These are phyloP conservation scores for Anser brachyrhynchus DNA, from an alignment of 2,113 vertebrate species.

Conservation along the genomic window DNA sequence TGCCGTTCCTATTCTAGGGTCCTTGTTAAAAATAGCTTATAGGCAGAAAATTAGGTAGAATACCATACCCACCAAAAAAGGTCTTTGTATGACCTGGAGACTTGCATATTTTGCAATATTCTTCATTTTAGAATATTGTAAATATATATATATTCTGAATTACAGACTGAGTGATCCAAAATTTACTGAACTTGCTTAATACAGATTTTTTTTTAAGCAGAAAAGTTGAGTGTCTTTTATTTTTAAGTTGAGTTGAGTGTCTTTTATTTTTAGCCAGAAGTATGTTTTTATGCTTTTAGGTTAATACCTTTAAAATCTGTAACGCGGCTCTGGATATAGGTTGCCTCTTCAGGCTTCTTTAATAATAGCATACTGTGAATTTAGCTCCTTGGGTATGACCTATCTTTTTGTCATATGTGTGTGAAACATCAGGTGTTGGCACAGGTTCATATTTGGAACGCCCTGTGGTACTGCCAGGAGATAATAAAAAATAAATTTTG, in stretches of 20 bases:
- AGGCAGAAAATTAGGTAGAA: not conserved
- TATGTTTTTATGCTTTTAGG: not conserved
- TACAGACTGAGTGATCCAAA: not conserved
- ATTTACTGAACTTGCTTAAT: not conserved
- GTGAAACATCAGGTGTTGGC: not conserved
- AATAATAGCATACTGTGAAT: not conserved
- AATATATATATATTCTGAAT: too few relatives aligned
- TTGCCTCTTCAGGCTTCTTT: not conserved
- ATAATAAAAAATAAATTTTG: not conserved
- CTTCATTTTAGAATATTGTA: not conserved
- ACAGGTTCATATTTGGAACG: not conserved
- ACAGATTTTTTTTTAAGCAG: not conserved
- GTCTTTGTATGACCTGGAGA: not conserved
- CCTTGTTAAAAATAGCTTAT: not conserved
- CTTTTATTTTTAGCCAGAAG: not conserved
- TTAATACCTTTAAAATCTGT: not conserved
- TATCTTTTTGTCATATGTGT: not conserved
- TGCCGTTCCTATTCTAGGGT: not conserved
- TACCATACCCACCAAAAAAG: not conserved
- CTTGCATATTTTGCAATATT: not conserved
- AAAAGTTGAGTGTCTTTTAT: not conserved
- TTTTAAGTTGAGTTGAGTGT: not conserved
- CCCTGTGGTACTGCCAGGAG: not conserved
- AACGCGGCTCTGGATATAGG: not conserved
- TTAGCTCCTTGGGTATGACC: not conserved